Percentiles rank a stretch among this genome's conserved stretches.
Conservation (phyloP, 2,888 invertebrate genomes). For the Bruchidius siliquastri region DNA sequence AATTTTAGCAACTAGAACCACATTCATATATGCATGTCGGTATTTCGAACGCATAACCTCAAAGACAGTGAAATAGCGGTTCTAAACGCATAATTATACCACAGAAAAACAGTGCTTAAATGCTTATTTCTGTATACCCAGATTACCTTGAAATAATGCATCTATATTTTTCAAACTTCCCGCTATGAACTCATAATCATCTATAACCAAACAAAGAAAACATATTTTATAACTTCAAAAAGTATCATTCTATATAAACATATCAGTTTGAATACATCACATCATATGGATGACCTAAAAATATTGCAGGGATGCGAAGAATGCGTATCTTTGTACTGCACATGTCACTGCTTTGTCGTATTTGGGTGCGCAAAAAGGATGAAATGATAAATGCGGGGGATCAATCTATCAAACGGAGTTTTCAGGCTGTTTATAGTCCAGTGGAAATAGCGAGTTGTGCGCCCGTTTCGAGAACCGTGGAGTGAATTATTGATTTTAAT, state of each 20-base stretch:
- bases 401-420: conserved; percentile 16
- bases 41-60: too few relatives aligned
- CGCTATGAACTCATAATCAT: neutral
- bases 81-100: too few relatives aligned
- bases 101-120: too few relatives aligned
- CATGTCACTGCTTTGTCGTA: neutral
- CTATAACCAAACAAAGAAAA: neutral
- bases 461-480: neutral
- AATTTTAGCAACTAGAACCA: too few relatives aligned
- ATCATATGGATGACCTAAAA: neutral
- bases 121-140: too few relatives aligned
- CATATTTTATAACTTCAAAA: neutral
- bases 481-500: neutral
- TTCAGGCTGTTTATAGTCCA: neutral
- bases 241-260: neutral
- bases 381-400: conserved; percentile 19
- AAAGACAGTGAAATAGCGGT: too few relatives aligned
- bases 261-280: neutral
- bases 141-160: too few relatives aligned
- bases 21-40: too few relatives aligned
- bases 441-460: neutral
- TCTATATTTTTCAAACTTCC: too few relatives aligned
- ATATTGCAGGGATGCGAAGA: neutral
- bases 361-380: neutral
- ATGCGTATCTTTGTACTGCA: conserved; percentile 2